phyloP scores from a whole-genome alignment of 2,113 vertebrate species.

The Microtus ochrogaster region DNA sequence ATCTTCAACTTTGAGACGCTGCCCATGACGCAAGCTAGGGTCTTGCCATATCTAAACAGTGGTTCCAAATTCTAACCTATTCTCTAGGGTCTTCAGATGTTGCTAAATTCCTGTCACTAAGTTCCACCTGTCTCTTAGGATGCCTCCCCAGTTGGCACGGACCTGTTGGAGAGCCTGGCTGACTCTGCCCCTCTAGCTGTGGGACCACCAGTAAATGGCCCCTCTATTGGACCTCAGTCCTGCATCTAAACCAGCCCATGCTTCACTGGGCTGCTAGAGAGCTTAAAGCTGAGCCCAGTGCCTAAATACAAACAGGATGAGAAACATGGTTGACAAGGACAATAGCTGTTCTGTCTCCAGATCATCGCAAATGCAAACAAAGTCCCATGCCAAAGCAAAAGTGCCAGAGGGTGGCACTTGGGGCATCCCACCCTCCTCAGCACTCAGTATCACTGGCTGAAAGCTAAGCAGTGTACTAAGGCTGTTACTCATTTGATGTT shows the following conservation, averaged over 20 bases:
- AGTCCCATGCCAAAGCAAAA: background rate
- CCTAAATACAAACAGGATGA: background rate
- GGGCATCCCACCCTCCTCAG: slow-evolving; percentile 18
- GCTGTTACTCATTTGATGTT: background rate
- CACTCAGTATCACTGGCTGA: background rate
- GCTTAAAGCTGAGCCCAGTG: background rate
- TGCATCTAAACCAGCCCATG: background rate
- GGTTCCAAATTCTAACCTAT: background rate
- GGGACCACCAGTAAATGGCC: background rate
- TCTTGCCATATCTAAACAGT: background rate
- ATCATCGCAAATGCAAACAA: background rate
- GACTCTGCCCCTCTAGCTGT: background rate
- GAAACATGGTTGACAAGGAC: background rate
- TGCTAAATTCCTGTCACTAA: background rate
- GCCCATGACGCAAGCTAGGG: background rate
- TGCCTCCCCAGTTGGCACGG: background rate
- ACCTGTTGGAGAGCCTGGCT: background rate
- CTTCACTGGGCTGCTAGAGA: background rate
- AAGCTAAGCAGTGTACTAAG: background rate
- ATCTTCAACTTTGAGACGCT: background rate
- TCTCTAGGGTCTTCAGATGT: background rate
- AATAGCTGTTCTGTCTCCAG: background rate
- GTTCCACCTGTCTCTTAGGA: background rate
- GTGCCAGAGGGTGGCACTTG: background rate
- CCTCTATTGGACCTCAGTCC: background rate